Percentiles rank a stretch among this genome's conserved stretches.
Conservation (phyloP, 2,888 invertebrate species). For the Nomada goodeniana region DNA sequence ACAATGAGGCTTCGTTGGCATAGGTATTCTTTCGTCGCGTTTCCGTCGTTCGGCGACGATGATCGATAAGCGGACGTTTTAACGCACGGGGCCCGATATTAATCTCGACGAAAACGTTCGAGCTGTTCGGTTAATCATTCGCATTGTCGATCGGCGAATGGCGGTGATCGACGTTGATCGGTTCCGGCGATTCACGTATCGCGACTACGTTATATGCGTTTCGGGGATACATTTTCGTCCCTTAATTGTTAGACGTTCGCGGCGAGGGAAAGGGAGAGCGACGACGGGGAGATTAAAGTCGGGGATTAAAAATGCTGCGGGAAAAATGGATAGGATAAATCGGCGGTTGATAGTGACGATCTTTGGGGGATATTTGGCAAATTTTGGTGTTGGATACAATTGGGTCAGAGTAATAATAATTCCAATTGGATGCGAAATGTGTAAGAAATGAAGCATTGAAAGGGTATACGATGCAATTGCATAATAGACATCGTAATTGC, state of each 20-base stretch:
- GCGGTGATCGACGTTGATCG: slow-evolving; percentile 19
- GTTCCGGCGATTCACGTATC: slow-evolving; percentile 36
- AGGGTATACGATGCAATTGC: too few relatives aligned
- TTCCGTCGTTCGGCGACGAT: slow-evolving; percentile 63
- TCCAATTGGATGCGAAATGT: too few relatives aligned
- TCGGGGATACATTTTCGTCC: slow-evolving; percentile 13
- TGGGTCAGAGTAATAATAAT: too few relatives aligned
- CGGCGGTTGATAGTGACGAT: too few relatives aligned
- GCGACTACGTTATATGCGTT: slow-evolving; percentile 18
- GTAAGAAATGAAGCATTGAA: too few relatives aligned
- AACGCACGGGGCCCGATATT: slow-evolving; percentile 45
- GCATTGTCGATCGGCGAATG: slow-evolving; percentile 63
- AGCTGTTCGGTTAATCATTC: slow-evolving; percentile 55
- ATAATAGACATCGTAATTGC: too few relatives aligned
- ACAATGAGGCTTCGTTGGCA: slow-evolving; percentile 63
- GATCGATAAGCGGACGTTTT: slow-evolving; percentile 59
- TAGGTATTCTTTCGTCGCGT: slow-evolving; percentile 55
- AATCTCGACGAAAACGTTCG: slow-evolving; percentile 52
- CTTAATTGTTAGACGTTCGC: too few relatives aligned
- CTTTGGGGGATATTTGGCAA: too few relatives aligned
- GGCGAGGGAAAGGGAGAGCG: too few relatives aligned
- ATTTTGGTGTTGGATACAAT: too few relatives aligned
- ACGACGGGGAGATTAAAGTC: neutral
- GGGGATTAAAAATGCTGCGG: neutral
- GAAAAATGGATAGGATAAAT: too few relatives aligned